Evolutionary conservation across 1,140 invertebrate species (phyloP), one percentile per base, ranked within the genome.

Genomic region (Spodoptera frugiperda): DNA sequence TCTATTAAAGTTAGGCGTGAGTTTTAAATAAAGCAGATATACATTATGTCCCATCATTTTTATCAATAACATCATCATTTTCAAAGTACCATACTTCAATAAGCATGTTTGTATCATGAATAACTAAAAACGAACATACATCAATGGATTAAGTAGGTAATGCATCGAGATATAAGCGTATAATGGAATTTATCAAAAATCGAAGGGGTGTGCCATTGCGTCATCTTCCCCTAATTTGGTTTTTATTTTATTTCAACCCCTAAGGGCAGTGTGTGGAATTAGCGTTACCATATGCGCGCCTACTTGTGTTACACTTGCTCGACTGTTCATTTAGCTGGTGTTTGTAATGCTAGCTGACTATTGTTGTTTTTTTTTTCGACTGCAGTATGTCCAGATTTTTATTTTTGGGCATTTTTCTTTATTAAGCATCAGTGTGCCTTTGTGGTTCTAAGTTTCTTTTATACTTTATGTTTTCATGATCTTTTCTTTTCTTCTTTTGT

Each of bases 161-260:
- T 86, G 87, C 84, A 83, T 86, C 78, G 59, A 65, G 77, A 82
- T 84, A 82, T 87, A 83, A 90, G 77, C 82, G 83, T 89, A 90
- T 93, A 92, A 93, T 93, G 89, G 91, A 93, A 92, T 93, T 89
- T 91, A 91, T 90, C 90, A 87, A 84, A 88, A 92, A 93, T 92
- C 89, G 89, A 91, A 91, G 90, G 91, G 90, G 91, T 93, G 90
- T 88, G 86, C 78, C 86, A 83, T 91, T 90, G 85, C 89, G 84
- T 91, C 90, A 92, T 92, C 86, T 85, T 84, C 89, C 89, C 91
- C 90, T 91, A 90, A 91, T 92, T 92, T 89, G 84, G 83, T 90
- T 92, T 93, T 93, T 91, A 91, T 91, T 91, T 91, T 90, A 90
- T 90, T 90, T 86, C 81, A 87, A 87, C 87, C 89, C 89, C 82